Evolutionary conservation across 2,888 invertebrate species (phyloP).

Genomic region (Papilio gigon): DNA sequence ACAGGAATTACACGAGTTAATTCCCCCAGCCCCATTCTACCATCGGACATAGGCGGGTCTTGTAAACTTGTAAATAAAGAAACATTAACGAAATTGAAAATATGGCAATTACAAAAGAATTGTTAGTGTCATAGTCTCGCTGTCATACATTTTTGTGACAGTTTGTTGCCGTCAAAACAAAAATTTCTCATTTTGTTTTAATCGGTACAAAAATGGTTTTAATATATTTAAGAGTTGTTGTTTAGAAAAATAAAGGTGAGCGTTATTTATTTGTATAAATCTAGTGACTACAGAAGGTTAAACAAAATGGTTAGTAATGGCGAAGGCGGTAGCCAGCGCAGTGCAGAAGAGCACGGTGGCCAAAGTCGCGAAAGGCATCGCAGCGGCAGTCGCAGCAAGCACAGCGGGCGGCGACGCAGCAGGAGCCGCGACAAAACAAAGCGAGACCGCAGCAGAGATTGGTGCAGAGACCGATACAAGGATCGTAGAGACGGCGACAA

Average conservation of each 20-base stretch:
- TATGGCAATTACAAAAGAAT: too few species aligned
- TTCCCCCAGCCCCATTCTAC: too few species aligned
- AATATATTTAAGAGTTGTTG: too few species aligned
- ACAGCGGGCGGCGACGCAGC: constrained; percentile 36
- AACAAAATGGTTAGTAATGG: constrained; percentile 36
- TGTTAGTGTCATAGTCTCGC: too few species aligned
- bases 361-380: constrained; percentile 43
- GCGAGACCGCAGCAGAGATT: constrained; percentile 40
- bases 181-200: too few species aligned
- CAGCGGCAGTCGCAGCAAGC: constrained; percentile 41
- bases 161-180: too few species aligned
- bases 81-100: too few species aligned
- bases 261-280: neutral
- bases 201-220: too few species aligned
- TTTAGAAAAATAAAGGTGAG: neutral
- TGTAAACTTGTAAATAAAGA: too few species aligned
- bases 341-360: constrained; percentile 36
- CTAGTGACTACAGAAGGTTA: neutral
- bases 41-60: too few species aligned
- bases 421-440: constrained; percentile 15
- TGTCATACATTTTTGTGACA: too few species aligned
- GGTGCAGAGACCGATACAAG: constrained; percentile 34
- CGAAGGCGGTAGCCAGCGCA: constrained; percentile 44
- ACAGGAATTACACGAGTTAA: too few species aligned
- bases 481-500: neutral